Percentiles rank a stretch among this genome's conserved stretches.
These are phyloP conservation scores for Montipora sp. DNA, from an alignment of 64 coral and sea anemone species.

Conservation along the genomic window DNA sequence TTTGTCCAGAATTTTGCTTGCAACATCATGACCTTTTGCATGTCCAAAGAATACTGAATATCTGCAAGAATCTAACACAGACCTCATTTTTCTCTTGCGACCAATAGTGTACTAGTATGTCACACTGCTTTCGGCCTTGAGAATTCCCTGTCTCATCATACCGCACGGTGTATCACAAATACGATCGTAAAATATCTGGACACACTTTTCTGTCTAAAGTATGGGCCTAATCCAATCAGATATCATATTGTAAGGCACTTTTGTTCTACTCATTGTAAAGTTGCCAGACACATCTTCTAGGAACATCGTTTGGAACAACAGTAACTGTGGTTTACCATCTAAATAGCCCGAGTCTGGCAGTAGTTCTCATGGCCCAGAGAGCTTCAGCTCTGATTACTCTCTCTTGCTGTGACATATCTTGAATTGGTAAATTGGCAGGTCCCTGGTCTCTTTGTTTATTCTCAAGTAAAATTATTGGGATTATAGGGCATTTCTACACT, in stretches of 20 bases:
- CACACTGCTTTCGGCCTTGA: constrained; percentile 74
- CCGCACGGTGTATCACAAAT: constrained; percentile 40
- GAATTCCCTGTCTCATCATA: constrained; percentile 76
- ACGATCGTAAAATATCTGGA: constrained; percentile 17
- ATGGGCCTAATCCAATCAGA: constrained; percentile 48
- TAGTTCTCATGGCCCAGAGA: constrained; percentile 55
- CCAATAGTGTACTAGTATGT: constrained; percentile 59
- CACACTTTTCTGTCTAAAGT: not conserved
- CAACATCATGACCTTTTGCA: constrained; percentile 60
- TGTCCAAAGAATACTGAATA: constrained; percentile 63
- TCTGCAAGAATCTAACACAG: constrained; percentile 55
- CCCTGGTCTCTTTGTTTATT: not conserved
- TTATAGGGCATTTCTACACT: too few species aligned
- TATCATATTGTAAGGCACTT: not conserved
- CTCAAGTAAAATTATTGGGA: too few species aligned
- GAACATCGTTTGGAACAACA: constrained; percentile 72
- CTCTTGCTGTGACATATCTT: constrained; percentile 67
- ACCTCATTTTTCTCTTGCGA: constrained; percentile 62
- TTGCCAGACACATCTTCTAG: constrained; percentile 54
- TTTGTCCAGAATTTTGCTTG: constrained; percentile 53
- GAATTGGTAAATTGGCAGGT: constrained; percentile 36
- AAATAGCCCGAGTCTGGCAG: constrained; percentile 55
- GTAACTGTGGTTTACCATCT: constrained; percentile 63
- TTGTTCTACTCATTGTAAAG: constrained; percentile 17
- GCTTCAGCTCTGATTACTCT: constrained; percentile 49